Evolutionary conservation across 2,888 invertebrate genomes (phyloP).

Genomic region (Pseudanteris insignis): DNA sequence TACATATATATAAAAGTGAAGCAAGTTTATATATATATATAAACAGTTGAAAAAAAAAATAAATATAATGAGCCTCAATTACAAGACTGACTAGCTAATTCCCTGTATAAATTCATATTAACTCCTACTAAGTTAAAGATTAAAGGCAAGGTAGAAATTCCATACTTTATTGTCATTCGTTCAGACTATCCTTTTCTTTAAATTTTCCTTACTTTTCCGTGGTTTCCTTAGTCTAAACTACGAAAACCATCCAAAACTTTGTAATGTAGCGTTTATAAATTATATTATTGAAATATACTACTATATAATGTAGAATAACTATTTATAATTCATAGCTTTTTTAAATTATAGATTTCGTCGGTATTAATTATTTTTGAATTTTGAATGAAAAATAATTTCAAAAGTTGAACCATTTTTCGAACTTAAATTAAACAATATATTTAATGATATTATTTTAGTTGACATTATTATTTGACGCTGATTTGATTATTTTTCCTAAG

Average conservation of each 20-base stretch:
- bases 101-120: slow-evolving; percentile 60
- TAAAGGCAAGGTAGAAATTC: slow-evolving; percentile 61
- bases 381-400: too few species aligned
- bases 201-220: slow-evolving; percentile 12
- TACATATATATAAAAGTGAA: slow-evolving; percentile 48
- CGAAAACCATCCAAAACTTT: slow-evolving; percentile 38
- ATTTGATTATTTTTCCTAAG: too few species aligned
- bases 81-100: slow-evolving; percentile 67
- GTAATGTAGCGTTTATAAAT: slow-evolving; percentile 48
- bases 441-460: too few species aligned
- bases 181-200: slow-evolving; percentile 41
- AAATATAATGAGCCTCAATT: slow-evolving; percentile 65
- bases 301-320: slow-evolving; percentile 55
- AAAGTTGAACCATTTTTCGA: too few species aligned
- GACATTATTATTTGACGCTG: too few species aligned
- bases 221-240: slow-evolving; percentile 20
- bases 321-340: slow-evolving; percentile 54
- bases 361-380: slow-evolving; percentile 10
- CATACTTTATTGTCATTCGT: slow-evolving; percentile 49
- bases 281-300: slow-evolving; percentile 51
- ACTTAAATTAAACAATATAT: too few species aligned
- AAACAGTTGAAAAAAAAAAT: slow-evolving; percentile 55
- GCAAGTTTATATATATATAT: slow-evolving; percentile 48
- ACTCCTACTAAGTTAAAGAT: slow-evolving; percentile 62
- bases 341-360: slow-evolving; percentile 22